Evolutionary conservation across 2,113 vertebrate genomes (phyloP), one percentile per base, ranked within the genome.

Genomic region (Phalacrocorax aristotelis): DNA sequence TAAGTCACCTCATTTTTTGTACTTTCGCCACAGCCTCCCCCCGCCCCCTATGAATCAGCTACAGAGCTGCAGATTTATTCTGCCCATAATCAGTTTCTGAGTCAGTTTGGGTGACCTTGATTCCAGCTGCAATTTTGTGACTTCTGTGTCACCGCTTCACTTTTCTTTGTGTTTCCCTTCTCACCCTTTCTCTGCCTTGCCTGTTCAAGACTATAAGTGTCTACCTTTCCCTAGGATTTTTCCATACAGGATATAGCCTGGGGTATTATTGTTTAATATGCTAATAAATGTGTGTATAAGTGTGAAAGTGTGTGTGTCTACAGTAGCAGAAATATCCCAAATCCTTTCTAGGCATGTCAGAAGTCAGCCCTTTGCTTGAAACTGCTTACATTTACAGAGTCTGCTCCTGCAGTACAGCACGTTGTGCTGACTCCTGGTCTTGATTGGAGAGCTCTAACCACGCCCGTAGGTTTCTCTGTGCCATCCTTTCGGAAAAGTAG

Each of bases 81-180:
- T 93, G 64, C 51, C 23, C 7, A 4, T 81, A 68, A 89, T 93
- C 80, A 52, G 70, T 61, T 84, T 89, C 54, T 87, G 42, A 72
- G 29, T 94, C 90, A 57, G 10, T 94, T 77, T 83, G 79, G 60
- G 55, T 90, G 68, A 93, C 76, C 76, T 95, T 95, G 69, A 27
- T 82, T 95, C 74, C 26, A 27, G 54, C 52, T 93, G 71, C 55
- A 69, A 38, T 93, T 89, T 60, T 72, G 77, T 61, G 83, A 87
- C 83, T 93, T 92, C 10, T 42, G 12, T 66, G 61, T 83, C 85
- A 77, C 61, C 2, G 2, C 76, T 69, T 81, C 74, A 57, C 57
- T 82, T 68, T 49, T 60, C 49, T 84, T 57, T 78, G 21, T 88
- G 32, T 40, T 60, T 83, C 22, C 40, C 32, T 94, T 89, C 57